Conservation (phyloP, 2,113 vertebrate genomes). For the Fregetta grallaria region DNA sequence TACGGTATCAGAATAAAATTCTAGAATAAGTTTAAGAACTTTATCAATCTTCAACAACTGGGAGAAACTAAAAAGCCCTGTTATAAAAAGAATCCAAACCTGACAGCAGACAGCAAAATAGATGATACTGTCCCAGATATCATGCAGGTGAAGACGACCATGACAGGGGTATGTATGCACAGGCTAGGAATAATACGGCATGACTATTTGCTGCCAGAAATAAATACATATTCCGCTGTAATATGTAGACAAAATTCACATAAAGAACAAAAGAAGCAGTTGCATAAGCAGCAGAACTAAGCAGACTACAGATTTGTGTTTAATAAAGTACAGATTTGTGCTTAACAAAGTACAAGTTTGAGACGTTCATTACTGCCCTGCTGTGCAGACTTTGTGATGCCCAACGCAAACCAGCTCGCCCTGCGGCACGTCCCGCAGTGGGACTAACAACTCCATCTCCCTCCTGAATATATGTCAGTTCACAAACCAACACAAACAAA, state of each 20-base stretch:
- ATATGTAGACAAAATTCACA: fast-evolving
- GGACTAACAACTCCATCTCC: background rate
- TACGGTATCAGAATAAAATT: background rate
- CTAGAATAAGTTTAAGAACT: background rate
- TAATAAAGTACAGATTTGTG: background rate
- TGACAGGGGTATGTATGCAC: background rate
- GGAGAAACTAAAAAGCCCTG: background rate
- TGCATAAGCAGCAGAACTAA: background rate
- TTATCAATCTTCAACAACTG: background rate
- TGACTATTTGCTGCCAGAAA: background rate
- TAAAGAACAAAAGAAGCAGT: background rate
- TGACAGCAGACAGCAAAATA: background rate
- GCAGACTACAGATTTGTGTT: background rate
- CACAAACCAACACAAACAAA: background rate
- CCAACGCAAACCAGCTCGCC: background rate
- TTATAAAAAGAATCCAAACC: background rate
- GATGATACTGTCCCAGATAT: too few species aligned
- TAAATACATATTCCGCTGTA: background rate
- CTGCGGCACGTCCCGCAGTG: fast-evolving
- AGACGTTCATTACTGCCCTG: background rate
- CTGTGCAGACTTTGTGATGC: background rate
- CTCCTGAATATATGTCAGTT: background rate
- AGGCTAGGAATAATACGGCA: background rate
- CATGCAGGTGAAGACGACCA: background rate
- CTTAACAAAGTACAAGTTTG: background rate